These are phyloP conservation scores for Percopsis omiscomaycus DNA, from an alignment of 2,797 vertebrate genomes.

Conservation along the genomic window DNA sequence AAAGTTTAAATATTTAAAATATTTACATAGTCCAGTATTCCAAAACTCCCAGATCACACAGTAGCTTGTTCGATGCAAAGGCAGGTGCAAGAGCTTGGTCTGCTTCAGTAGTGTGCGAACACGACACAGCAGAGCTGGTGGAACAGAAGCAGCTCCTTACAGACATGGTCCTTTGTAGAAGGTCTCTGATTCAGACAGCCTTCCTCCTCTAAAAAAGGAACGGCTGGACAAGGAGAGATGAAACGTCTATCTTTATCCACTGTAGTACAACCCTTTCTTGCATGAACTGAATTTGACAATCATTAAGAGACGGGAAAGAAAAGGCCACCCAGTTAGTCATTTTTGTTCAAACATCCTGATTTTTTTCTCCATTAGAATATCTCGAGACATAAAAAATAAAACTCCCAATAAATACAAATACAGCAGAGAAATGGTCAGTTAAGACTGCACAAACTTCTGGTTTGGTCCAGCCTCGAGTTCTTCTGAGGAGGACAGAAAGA, in stretches of 20 bases:
- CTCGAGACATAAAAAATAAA: constrained; percentile 71
- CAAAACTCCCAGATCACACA: constrained; percentile 80
- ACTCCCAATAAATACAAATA: constrained; percentile 82
- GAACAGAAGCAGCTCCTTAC: constrained; percentile 65
- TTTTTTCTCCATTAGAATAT: constrained; percentile 64
- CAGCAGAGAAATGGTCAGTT: constrained; percentile 80
- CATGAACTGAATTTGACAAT: constrained; percentile 73
- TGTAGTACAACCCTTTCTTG: constrained; percentile 81
- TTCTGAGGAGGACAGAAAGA: constrained; percentile 73
- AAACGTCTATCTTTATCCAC: constrained; percentile 69
- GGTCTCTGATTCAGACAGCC: constrained; percentile 52
- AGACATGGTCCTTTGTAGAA: constrained; percentile 63
- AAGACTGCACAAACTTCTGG: constrained; percentile 73
- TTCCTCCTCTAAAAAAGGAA: constrained; percentile 55
- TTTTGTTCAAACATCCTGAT: constrained; percentile 66
- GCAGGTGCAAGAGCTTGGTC: constrained; percentile 58
- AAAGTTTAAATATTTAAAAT: constrained; percentile 95
- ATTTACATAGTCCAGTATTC: constrained; percentile 90
- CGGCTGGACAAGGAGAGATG: constrained; percentile 55
- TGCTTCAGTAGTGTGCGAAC: constrained; percentile 75
- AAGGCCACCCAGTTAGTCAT: constrained; percentile 72
- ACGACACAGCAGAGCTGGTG: constrained; percentile 69
- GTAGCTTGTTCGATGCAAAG: constrained; percentile 60
- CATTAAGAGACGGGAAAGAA: constrained; percentile 64
- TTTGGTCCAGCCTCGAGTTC: constrained; percentile 75